Percentiles rank a stretch among this genome's conserved stretches.
Conservation (phyloP, 2,888 invertebrate species). For the Trichopria drosophilae region DNA sequence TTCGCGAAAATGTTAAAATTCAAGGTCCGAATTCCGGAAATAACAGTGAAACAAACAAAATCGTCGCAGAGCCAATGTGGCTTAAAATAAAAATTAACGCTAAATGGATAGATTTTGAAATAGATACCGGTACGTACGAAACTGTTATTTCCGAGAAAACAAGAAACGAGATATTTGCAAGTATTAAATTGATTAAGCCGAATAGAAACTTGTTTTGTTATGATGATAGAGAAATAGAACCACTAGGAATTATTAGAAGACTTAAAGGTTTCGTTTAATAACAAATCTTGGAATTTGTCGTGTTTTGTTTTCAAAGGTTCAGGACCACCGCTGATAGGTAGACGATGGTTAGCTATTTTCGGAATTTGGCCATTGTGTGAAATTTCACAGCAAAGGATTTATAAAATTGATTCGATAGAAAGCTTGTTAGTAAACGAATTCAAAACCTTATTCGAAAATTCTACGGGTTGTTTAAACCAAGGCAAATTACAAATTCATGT, state of each 20-base stretch:
- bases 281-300: conserved; percentile 9
- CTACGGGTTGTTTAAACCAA: too few relatives aligned
- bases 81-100: conserved; percentile 18
- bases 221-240: conserved; percentile 17
- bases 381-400: too few relatives aligned
- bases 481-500: too few relatives aligned
- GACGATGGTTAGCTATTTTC: conserved; percentile 37
- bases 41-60: background rate
- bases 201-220: conserved; percentile 19
- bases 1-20: too few relatives aligned
- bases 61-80: conserved; percentile 21
- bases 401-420: too few relatives aligned
- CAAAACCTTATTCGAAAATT: too few relatives aligned
- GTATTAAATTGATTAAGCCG: conserved; percentile 9
- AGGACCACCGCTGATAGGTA: conserved; percentile 35
- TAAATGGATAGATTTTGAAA: conserved; percentile 23
- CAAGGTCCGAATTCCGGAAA: too few relatives aligned
- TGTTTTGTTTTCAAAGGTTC: conserved; percentile 27
- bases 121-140: conserved; percentile 32
- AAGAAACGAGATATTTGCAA: conserved; percentile 21
- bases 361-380: conserved; percentile 33
- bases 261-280: conserved; percentile 26
- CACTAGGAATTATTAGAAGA: conserved; percentile 16
- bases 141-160: conserved; percentile 21
- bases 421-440: too few relatives aligned